Percentiles rank a stretch among this genome's conserved stretches.
Conservation (phyloP, 2,888 invertebrate genomes). For the Campoplex capitator region DNA sequence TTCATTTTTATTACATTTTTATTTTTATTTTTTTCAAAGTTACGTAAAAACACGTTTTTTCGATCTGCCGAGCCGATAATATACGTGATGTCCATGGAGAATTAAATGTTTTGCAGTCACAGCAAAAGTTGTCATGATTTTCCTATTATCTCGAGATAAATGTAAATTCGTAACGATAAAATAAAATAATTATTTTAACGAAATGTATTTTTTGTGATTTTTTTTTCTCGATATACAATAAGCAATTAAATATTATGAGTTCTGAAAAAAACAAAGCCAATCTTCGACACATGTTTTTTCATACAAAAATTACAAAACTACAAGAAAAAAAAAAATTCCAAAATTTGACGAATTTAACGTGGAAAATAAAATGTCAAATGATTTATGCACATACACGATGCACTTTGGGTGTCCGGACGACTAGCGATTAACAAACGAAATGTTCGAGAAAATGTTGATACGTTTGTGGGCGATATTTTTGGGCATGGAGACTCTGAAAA, state of each 20-base stretch:
- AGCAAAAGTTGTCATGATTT: conserved; percentile 2
- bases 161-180: background rate
- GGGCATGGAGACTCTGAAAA: conserved; percentile 19
- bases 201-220: too few relatives aligned
- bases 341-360: background rate
- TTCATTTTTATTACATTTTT: conserved; percentile 5
- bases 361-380: background rate
- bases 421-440: background rate
- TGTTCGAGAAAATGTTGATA: background rate
- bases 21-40: background rate
- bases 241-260: background rate
- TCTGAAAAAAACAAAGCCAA: background rate
- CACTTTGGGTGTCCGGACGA: background rate
- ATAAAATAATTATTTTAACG: background rate
- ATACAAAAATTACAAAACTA: background rate
- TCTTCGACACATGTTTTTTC: background rate
- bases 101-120: background rate
- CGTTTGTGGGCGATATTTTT: conserved; percentile 44
- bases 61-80: conserved; percentile 19
- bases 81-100: conserved; percentile 20
- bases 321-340: too few relatives aligned
- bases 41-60: conserved; percentile 31
- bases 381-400: background rate
- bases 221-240: background rate
- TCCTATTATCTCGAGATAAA: background rate